Base-by-base conservation (phyloP, 2,113 vertebrate genomes). In the Phylloscopus trochiloides region DNA sequence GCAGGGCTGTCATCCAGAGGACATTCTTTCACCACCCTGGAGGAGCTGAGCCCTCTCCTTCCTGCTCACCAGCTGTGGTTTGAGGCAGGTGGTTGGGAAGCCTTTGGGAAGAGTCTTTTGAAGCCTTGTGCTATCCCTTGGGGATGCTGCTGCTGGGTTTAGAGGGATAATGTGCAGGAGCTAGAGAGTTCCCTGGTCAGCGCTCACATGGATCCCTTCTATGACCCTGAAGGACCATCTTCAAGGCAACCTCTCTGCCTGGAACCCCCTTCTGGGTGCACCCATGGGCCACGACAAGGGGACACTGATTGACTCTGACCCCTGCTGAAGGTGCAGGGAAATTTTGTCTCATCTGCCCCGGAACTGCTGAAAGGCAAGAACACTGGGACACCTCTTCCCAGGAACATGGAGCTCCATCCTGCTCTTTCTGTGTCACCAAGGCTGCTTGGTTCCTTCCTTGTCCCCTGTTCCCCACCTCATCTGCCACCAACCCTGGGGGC, bases 61-160 rank as follows among this genome's bases (percentile, higher is more conserved):
- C 10, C 9, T 0, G 0, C 21, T 42, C 5, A 3, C 3, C 15
- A 22, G 29, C 21, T 0, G 0, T 9, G 45, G 26, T 21, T 66
- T 12, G 13, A 52, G 58, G 47, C 31, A 48, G 40, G 3, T 4
- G 19, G 28, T 50, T 31, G 66, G 40, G 50, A 59, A 51, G 43
- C 9, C 19, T 28, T 61, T 18, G 52, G 52, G 15, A 73, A n/a
- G 78, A 7, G 6, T 62, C 59, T 48, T 59, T 77, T 1, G 4
- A 36, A 36, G 21, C 20, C 21, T 59, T 1, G 2, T 77, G 45
- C 40, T 12, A 2, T 36, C 18, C 26, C 22, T 32, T 5, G 14
- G 18, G 29, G 22, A 42, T 58, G 68, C 9, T 86, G 24, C 51
- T 40, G 51, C 22, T 71, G 51, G 15, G 14, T 80, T 63, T 14